Evolutionary conservation across 2,797 vertebrate species (phyloP).

Genomic region (Sebastes taczanowskii): DNA sequence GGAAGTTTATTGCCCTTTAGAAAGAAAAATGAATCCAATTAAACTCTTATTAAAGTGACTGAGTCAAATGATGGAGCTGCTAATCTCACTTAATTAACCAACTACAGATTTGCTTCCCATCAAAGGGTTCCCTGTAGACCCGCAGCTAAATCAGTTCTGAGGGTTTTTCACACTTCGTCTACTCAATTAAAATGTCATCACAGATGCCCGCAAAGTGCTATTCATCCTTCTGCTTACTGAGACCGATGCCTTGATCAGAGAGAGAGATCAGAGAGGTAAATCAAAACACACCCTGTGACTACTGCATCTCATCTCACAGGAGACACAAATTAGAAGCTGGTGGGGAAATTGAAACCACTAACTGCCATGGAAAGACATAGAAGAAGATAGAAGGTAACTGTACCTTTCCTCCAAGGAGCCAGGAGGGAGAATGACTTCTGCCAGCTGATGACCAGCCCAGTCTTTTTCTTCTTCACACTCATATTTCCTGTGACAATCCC

Average conservation of each 20-base stretch:
- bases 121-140: not conserved
- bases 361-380: not conserved
- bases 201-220: not conserved
- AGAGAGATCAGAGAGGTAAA: not conserved
- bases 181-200: not conserved
- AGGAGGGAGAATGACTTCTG: conserved; percentile 83
- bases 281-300: conserved; percentile 5
- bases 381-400: not conserved
- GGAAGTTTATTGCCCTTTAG: not conserved
- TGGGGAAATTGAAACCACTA: not conserved
- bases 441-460: conserved; percentile 83
- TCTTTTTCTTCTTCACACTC: conserved; percentile 75
- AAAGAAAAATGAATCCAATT: conserved; percentile 1
- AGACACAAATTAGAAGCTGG: conserved; percentile 23
- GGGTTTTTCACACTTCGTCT: not conserved
- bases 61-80: not conserved
- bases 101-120: not conserved
- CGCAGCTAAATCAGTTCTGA: not conserved
- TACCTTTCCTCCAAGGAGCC: conserved; percentile 88
- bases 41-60: conserved; percentile 4
- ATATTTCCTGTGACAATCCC: conserved; percentile 58
- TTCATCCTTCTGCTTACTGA: not conserved
- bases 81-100: not conserved
- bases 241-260: not conserved
- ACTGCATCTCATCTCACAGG: conserved; percentile 10